Percentiles rank a stretch among this genome's conserved stretches.
Conservation (phyloP, 2,113 vertebrate genomes). For the Scartelaos histophorus region DNA sequence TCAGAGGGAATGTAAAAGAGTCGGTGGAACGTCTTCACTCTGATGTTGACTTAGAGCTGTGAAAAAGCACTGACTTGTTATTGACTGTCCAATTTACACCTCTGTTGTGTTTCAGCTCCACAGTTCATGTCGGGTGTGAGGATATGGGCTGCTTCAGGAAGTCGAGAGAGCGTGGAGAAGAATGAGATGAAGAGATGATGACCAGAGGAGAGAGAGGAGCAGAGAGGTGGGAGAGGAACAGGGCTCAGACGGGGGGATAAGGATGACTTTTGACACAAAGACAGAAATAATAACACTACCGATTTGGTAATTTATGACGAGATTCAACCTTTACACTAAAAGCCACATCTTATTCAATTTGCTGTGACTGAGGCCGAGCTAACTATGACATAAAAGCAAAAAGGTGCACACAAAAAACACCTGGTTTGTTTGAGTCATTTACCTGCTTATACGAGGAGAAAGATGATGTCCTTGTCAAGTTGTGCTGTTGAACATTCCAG, state of each 20-base stretch:
- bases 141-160: background rate
- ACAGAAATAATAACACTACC: background rate
- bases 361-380: no score
- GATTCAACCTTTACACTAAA: no score
- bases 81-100: slow-evolving; percentile 61
- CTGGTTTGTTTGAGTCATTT: no score
- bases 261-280: background rate
- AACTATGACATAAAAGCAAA: no score
- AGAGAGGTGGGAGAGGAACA: background rate
- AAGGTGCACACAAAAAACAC: no score
- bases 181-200: background rate
- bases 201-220: background rate
- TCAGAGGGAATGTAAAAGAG: slow-evolving; percentile 29
- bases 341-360: no score
- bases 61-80: slow-evolving; percentile 52
- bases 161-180: background rate
- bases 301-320: background rate
- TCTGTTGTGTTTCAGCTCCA: slow-evolving; percentile 24
- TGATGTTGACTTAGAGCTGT: slow-evolving; percentile 49
- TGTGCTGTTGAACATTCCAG: no score
- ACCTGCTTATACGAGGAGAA: no score
- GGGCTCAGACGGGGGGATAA: background rate
- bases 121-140: slow-evolving; percentile 26
- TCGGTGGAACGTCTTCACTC: slow-evolving; percentile 61
- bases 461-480: no score